A percentile compares a stretch with the other conserved stretches of the same genome.
Conservation (phyloP, 2,888 invertebrate genomes). For the Hermaeophaga mercurialis region DNA sequence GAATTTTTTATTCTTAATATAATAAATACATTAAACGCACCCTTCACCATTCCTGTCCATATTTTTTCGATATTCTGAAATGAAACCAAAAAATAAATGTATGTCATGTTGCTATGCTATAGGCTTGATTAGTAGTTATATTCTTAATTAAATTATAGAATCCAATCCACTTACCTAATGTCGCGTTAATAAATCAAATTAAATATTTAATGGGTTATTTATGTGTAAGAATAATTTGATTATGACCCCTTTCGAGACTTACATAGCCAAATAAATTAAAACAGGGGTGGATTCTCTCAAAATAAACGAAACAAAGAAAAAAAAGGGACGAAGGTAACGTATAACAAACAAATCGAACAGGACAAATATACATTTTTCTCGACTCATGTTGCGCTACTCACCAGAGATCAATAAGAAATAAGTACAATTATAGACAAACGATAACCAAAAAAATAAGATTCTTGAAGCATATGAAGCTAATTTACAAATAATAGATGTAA, state of each 20-base stretch:
- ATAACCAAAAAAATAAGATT: too few relatives aligned
- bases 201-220: conserved; percentile 39
- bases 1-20: not conserved
- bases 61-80: not conserved
- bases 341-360: too few relatives aligned
- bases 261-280: not conserved
- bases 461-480: too few relatives aligned
- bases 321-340: too few relatives aligned
- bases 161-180: conserved; percentile 41
- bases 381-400: too few relatives aligned
- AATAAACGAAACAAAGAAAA: too few relatives aligned
- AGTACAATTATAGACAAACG: too few relatives aligned
- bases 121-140: conserved; percentile 27
- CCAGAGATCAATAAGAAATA: too few relatives aligned
- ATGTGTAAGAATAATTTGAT: conserved; percentile 37
- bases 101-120: conserved; percentile 7
- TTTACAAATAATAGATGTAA: too few relatives aligned
- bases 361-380: too few relatives aligned
- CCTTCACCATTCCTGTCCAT: not conserved
- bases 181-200: conserved; percentile 40
- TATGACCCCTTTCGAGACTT: conserved; percentile 19
- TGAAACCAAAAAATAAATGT: not conserved
- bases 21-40: not conserved
- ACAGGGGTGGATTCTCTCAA: too few relatives aligned
- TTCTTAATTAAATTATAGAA: conserved; percentile 41